phyloP scores from a whole-genome alignment of 2,888 invertebrate species.

The Agonopterix arenella region DNA sequence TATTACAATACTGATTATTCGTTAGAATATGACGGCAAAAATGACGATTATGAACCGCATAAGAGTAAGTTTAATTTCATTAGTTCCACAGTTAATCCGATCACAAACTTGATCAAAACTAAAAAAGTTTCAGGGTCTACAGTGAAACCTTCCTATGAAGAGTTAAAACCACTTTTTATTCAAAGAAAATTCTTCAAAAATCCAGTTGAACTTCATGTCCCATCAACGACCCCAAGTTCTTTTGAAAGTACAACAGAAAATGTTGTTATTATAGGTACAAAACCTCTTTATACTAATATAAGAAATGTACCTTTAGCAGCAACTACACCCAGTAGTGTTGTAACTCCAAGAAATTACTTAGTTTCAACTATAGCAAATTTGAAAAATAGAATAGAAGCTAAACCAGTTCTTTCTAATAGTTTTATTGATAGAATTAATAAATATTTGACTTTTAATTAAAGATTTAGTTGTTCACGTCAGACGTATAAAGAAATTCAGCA shows the following conservation, averaged over 20 bases:
- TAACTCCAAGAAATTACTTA: constrained; percentile 40
- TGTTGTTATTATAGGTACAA: constrained; percentile 40
- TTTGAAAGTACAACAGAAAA: constrained; percentile 34
- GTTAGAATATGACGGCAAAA: constrained; percentile 34
- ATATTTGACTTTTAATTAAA: constrained; percentile 44
- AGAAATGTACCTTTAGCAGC: constrained; percentile 22
- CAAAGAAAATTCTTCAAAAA: constrained; percentile 22
- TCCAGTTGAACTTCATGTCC: constrained; percentile 29
- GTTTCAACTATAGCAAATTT: constrained; percentile 51
- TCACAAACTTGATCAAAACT: constrained; percentile 4
- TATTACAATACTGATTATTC: constrained; percentile 50
- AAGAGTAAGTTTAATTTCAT: constrained; percentile 38
- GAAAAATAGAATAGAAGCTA: constrained; percentile 41
- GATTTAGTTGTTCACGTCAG: too few species aligned
- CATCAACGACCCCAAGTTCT: constrained; percentile 29
- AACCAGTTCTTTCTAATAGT: constrained; percentile 44
- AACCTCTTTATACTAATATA: constrained; percentile 44
- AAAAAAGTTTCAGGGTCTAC: constrained; percentile 17
- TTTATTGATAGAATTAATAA: constrained; percentile 60
- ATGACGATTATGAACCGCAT: constrained; percentile 38
- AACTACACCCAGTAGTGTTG: constrained; percentile 16
- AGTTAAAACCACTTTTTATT: constrained; percentile 43
- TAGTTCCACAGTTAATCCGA: background rate
- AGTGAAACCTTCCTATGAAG: constrained; percentile 33
- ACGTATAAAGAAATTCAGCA: too few species aligned